Percentiles rank a stretch among this genome's conserved stretches.
Evolutionary conservation across 2,888 invertebrate species (phyloP).

Genomic region (Caenorhabditis wallacei): DNA sequence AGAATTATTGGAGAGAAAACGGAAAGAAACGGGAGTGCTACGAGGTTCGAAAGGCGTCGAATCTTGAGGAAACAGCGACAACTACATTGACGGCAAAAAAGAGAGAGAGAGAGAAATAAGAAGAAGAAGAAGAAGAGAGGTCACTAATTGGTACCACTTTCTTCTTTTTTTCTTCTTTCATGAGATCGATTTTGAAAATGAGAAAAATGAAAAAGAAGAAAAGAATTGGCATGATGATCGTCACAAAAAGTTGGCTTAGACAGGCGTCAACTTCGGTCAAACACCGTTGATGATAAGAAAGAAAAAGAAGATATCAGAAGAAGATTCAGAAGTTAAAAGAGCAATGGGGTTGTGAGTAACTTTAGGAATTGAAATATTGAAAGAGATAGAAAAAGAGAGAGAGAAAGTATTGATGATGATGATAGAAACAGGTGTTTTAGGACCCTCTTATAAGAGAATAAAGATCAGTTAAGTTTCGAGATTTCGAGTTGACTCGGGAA

Average conservation of each 20-base stretch:
- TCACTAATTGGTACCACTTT: constrained; percentile 64
- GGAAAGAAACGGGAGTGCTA: constrained; percentile 23
- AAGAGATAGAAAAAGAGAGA: constrained; percentile 17
- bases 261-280: constrained; percentile 43
- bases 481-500: no score
- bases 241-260: constrained; percentile 37
- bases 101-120: constrained; percentile 28
- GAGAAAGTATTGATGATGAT: background rate
- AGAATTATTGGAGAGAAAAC: constrained; percentile 45
- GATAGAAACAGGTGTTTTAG: constrained; percentile 28
- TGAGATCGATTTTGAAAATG: constrained; percentile 41
- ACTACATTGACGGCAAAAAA: constrained; percentile 19
- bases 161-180: constrained; percentile 37
- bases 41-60: constrained; percentile 29
- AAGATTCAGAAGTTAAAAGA: constrained; percentile 24
- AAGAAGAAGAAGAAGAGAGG: constrained; percentile 43
- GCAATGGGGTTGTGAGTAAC: constrained; percentile 2
- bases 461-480: background rate
- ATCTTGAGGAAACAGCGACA: constrained; percentile 32
- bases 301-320: constrained; percentile 5
- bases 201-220: constrained; percentile 19
- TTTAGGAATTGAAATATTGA: constrained; percentile 3
- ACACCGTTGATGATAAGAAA: constrained; percentile 50
- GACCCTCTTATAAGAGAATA: constrained; percentile 2
- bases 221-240: constrained; percentile 10